Evolutionary conservation across 2,797 vertebrate species (phyloP).

Genomic region (Pseudotriccus pelzelni): DNA sequence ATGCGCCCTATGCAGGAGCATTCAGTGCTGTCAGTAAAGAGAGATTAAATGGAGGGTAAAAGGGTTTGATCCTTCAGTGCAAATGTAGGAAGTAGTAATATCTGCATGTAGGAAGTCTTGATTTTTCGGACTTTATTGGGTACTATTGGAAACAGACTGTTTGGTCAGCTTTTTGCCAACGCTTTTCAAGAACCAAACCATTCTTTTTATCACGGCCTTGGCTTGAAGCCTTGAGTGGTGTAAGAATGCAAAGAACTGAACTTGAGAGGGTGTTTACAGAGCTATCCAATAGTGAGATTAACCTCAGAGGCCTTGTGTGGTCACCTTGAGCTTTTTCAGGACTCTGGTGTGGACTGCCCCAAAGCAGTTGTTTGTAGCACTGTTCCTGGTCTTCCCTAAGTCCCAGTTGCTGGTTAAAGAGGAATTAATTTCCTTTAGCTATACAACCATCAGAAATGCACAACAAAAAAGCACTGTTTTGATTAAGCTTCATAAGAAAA

Average conservation of each 20-base stretch:
- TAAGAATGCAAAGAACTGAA: slow-evolving; percentile 34
- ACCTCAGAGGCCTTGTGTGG: background rate
- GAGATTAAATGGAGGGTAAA: background rate
- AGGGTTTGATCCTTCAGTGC: background rate
- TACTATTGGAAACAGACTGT: slow-evolving; percentile 14
- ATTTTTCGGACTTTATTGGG: background rate
- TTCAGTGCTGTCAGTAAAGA: background rate
- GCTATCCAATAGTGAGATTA: background rate
- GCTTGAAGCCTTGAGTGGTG: background rate
- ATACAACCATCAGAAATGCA: background rate
- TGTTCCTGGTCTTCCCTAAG: background rate
- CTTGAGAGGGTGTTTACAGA: background rate
- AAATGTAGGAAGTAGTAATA: background rate
- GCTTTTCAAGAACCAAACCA: background rate
- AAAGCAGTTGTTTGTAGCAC: background rate
- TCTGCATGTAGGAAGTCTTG: background rate
- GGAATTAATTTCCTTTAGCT: slow-evolving; percentile 51
- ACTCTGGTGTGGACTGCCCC: background rate
- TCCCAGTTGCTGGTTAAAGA: slow-evolving; percentile 24
- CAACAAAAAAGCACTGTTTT: slow-evolving; percentile 40
- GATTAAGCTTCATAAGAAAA: slow-evolving; percentile 64
- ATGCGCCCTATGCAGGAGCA: background rate
- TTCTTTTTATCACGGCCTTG: slow-evolving; percentile 30
- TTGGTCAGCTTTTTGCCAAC: background rate
- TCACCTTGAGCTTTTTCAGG: background rate